phyloP scores from a whole-genome alignment of 2,888 invertebrate species.

The Magallana nippona region DNA sequence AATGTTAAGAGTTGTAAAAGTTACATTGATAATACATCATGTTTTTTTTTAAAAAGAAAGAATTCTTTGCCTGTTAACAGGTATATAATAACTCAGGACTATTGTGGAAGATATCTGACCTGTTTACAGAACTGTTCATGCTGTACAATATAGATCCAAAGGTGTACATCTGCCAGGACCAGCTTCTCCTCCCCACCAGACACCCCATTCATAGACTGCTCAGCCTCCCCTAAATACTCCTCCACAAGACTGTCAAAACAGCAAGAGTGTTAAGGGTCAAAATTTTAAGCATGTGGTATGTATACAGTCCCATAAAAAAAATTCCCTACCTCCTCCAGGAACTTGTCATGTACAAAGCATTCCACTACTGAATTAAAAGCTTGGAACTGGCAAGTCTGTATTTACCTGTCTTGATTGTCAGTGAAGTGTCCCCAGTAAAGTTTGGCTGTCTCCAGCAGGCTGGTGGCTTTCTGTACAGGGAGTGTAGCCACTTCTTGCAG shows the following conservation, averaged over 20 bases:
- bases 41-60: too few relatives aligned
- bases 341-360: too few relatives aligned
- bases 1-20: background rate
- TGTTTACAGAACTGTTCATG: slow-evolving; percentile 52
- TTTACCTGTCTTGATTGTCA: slow-evolving; percentile 4
- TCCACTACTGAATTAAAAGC: too few relatives aligned
- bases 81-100: too few relatives aligned
- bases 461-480: slow-evolving; percentile 42
- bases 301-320: too few relatives aligned
- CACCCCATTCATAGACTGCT: background rate
- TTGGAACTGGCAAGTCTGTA: too few relatives aligned
- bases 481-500: slow-evolving; percentile 22
- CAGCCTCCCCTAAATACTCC: slow-evolving; percentile 47
- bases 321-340: too few relatives aligned
- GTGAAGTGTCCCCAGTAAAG: slow-evolving; percentile 41
- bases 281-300: background rate
- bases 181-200: slow-evolving; percentile 15
- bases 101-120: slow-evolving; percentile 36
- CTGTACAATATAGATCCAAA: slow-evolving; percentile 52
- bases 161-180: slow-evolving; percentile 49
- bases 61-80: too few relatives aligned
- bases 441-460: slow-evolving; percentile 44
- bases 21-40: background rate
- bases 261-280: background rate
- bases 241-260: background rate